Conservation (phyloP, 2,797 vertebrate species). For the Rachycentron canadum region DNA sequence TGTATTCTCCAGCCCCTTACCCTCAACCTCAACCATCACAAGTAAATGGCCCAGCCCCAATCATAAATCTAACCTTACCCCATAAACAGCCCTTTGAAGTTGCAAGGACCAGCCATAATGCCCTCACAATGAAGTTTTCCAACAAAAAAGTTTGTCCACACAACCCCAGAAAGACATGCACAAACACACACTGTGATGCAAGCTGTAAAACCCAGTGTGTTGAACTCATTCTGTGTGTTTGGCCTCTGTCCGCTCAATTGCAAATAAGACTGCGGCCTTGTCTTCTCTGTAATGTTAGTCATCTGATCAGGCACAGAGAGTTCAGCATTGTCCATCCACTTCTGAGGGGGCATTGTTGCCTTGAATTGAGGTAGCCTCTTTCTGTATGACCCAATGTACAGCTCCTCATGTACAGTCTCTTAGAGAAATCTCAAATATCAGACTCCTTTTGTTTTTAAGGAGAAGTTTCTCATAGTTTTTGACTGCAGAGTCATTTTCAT, state of each 20-base stretch:
- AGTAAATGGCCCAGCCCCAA: background rate
- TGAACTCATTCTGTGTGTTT: conserved; percentile 78
- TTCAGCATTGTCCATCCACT: conserved; percentile 81
- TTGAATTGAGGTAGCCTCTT: conserved; percentile 73
- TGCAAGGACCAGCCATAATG: background rate
- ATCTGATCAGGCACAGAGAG: conserved; percentile 85
- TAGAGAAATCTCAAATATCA: conserved; percentile 21
- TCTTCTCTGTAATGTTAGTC: conserved; percentile 85
- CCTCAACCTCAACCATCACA: background rate
- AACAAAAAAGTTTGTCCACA: background rate
- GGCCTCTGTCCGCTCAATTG: conserved; percentile 71
- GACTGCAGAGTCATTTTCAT: background rate
- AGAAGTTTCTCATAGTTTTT: background rate
- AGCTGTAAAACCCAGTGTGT: conserved; percentile 68
- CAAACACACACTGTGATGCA: conserved; percentile 66
- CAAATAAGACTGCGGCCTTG: conserved; percentile 83
- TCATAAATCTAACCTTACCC: background rate
- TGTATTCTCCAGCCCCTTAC: background rate
- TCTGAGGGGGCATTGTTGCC: conserved; percentile 84
- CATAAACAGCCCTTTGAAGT: background rate
- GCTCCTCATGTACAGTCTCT: conserved; percentile 57
- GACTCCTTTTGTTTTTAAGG: background rate
- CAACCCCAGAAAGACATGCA: conserved; percentile 8
- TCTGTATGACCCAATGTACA: conserved; percentile 66
- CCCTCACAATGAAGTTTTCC: background rate